Conservation (phyloP, 2,888 invertebrate genomes). For the Cynaeus angustus region DNA sequence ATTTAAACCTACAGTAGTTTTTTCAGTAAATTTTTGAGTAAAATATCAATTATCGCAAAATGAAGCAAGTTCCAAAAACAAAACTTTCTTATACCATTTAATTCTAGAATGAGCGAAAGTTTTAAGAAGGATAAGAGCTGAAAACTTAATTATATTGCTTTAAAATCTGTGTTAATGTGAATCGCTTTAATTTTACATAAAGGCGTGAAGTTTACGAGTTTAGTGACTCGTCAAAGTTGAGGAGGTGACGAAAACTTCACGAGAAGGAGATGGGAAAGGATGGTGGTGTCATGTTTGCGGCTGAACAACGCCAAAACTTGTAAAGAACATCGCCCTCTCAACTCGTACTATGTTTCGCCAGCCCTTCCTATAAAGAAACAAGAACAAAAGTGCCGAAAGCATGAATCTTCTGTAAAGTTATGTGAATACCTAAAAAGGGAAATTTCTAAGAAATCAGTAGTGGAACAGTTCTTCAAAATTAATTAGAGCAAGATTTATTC, state of each 20-base stretch:
- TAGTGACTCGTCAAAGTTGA: slow-evolving; percentile 61
- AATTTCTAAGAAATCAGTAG: neutral
- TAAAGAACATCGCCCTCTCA: slow-evolving; percentile 65
- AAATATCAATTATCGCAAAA: too few species aligned
- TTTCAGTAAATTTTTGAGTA: too few species aligned
- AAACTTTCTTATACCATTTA: slow-evolving; percentile 17
- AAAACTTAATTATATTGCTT: slow-evolving; percentile 45
- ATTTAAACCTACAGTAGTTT: too few species aligned
- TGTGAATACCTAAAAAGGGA: slow-evolving; percentile 5
- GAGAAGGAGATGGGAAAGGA: slow-evolving; percentile 58
- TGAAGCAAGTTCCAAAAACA: neutral
- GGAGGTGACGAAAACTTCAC: slow-evolving; percentile 57
- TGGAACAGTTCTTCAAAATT: too few species aligned
- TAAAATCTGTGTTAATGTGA: slow-evolving; percentile 48
- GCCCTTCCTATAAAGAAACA: slow-evolving; percentile 51
- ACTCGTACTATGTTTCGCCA: slow-evolving; percentile 56
- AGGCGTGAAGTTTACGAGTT: slow-evolving; percentile 64
- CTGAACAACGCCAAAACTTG: slow-evolving; percentile 70
- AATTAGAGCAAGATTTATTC: too few species aligned
- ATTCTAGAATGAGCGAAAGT: slow-evolving; percentile 22
- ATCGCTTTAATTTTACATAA: slow-evolving; percentile 56
- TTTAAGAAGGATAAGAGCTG: slow-evolving; percentile 11
- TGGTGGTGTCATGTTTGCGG: slow-evolving; percentile 71
- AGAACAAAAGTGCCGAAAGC: slow-evolving; percentile 51
- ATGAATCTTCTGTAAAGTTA: slow-evolving; percentile 20